Evolutionary conservation across 2,797 vertebrate species (phyloP), one percentile per base, ranked within the genome.

Genomic region (Heliangelus exortis): DNA sequence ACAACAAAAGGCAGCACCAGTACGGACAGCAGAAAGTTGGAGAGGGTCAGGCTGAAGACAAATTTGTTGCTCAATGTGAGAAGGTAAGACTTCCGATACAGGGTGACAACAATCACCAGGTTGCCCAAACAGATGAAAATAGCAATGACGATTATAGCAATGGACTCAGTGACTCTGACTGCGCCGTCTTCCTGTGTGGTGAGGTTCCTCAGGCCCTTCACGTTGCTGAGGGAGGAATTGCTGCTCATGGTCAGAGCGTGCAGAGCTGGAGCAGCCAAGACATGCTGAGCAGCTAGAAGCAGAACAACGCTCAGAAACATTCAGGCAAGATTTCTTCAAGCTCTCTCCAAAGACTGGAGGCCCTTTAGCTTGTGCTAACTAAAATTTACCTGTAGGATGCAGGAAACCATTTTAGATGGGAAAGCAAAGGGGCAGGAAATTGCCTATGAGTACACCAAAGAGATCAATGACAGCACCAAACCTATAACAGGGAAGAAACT

Each of bases 41-140:
- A 99, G 57, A 98, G 97, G 1, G 99, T 99, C 96, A 99, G 97
- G 98, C 99, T 99, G 98, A 99, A 99, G 83, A 99, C 99, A 74
- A 99, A 99, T 97, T 99, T 99, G 98, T 99, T 99, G 98, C 99
- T 99, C 94, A 99, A 98, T 0, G 99, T 99, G 95, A 99, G 98
- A 71, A 99, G 98, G 93, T 99, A 99, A 3, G 99, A 99, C 96
- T 98, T 98, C 96, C 98, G 98, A 91, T 99, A 99, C 13, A 99
- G 98, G 18, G 99, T 99, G 36, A 97, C 91, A 29, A 99, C 99
- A 4, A 99, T 98, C 91, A 99, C 95, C 82, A 99, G 97, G 98
- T 99, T 99, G 89, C 99, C 99, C 97, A 99, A 95, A 96, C 99
- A 99, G 95, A 99, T 98, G 7, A 99, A 98, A 59, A 99, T 97